Conservation (phyloP, 2,797 vertebrate species). For the Numenius phaeopus region DNA sequence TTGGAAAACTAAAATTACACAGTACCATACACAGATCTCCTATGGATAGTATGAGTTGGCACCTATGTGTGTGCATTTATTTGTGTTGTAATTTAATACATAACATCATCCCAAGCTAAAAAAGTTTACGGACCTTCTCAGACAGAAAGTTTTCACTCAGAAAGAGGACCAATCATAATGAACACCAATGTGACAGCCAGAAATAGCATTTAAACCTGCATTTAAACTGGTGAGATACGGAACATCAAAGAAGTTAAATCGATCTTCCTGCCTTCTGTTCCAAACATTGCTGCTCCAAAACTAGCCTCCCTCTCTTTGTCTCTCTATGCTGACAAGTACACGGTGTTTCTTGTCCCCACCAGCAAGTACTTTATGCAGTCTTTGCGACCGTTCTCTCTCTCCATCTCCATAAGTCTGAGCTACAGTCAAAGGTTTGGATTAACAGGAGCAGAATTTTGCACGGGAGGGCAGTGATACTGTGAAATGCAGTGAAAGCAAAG, state of each 20-base stretch:
- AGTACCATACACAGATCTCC: neutral
- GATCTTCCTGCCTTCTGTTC: neutral
- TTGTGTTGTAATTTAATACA: neutral
- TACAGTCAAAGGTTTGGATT: neutral
- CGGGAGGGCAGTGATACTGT: neutral
- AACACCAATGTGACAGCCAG: neutral
- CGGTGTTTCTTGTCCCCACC: neutral
- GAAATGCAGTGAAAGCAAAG: neutral
- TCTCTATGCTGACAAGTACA: neutral
- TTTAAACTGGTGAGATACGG: neutral
- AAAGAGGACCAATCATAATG: neutral
- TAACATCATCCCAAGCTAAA: neutral
- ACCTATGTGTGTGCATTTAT: neutral
- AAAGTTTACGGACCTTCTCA: neutral
- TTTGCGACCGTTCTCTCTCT: neutral
- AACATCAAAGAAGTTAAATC: neutral
- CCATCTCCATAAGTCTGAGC: neutral
- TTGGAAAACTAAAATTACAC: neutral
- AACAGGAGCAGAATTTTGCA: neutral
- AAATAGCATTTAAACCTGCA: conserved; percentile 31
- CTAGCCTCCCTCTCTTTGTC: neutral
- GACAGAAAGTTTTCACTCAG: neutral
- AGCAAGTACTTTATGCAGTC: rapidly evolving
- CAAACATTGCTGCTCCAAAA: neutral
- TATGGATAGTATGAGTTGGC: neutral